Percentiles rank a stretch among this genome's conserved stretches.
Evolutionary conservation across 2,888 invertebrate genomes (phyloP).

Genomic region (Oegoconia quadripuncta): DNA sequence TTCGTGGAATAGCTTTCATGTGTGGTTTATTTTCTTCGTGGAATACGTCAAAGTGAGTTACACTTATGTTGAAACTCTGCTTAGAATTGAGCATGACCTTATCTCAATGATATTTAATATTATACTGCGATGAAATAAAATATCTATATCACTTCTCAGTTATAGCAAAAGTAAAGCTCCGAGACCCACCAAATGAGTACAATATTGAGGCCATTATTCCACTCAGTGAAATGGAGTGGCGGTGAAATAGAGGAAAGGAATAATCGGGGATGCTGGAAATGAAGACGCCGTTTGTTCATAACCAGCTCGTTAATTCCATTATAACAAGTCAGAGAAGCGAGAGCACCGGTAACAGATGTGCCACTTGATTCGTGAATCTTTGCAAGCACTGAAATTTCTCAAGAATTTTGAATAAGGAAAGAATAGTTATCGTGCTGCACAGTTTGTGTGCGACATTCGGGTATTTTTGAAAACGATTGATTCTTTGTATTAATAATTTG

Average conservation of each 20-base stretch:
- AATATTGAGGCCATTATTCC: constrained; percentile 69
- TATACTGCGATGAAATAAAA: neutral
- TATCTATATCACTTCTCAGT: neutral
- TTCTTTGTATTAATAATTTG: no score
- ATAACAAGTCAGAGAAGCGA: constrained; percentile 73
- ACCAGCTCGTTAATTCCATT: constrained; percentile 78
- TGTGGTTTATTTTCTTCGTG: no score
- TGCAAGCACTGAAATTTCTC: constrained; percentile 5
- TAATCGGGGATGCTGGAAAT: constrained; percentile 68
- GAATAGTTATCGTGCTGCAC: no score
- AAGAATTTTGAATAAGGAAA: no score
- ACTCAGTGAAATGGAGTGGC: constrained; percentile 71
- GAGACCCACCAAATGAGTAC: constrained; percentile 46
- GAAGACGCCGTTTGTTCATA: constrained; percentile 77
- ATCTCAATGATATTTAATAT: no score
- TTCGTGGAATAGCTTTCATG: no score
- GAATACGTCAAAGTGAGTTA: no score
- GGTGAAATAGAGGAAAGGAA: constrained; percentile 69
- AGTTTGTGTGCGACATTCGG: no score
- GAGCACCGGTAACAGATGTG: constrained; percentile 71
- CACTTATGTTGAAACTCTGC: no score
- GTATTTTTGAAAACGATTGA: no score
- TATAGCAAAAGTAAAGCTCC: constrained; percentile 28
- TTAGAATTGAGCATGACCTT: no score
- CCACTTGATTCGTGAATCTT: constrained; percentile 57